Conservation (phyloP, 2,113 vertebrate species). For the Trachemys scripta region DNA sequence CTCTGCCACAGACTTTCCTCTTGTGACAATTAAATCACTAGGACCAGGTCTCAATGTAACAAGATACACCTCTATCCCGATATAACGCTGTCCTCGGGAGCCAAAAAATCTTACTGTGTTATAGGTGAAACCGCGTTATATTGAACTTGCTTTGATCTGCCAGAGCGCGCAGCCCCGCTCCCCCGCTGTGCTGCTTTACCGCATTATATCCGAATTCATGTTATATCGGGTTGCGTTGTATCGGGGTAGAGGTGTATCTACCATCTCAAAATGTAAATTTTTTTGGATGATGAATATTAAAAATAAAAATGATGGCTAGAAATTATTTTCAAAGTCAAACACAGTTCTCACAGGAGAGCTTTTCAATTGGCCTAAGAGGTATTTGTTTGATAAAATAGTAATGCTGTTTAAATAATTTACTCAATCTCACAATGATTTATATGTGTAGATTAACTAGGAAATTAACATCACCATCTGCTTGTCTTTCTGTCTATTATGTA, state of each 20-base stretch:
- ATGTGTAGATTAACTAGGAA: not conserved
- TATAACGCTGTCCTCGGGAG: no score
- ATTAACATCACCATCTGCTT: not conserved
- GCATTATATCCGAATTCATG: no score
- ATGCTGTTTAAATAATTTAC: not conserved
- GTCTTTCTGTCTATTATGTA: not conserved
- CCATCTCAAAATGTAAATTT: not conserved
- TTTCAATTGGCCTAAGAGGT: not conserved
- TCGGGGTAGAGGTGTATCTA: not conserved
- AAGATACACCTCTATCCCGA: no score
- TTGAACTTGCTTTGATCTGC: no score
- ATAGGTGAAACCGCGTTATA: no score
- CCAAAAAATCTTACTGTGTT: no score
- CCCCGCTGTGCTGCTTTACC: no score
- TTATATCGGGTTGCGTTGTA: no score
- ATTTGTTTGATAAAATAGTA: not conserved
- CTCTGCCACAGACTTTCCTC: not conserved
- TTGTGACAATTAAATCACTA: not conserved
- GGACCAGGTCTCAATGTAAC: not conserved
- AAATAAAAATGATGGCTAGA: not conserved
- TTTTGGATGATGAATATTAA: not conserved
- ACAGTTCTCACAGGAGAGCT: not conserved
- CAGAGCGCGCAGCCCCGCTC: no score
- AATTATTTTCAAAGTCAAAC: not conserved
- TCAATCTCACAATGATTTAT: not conserved